Evolutionary conservation across 2,797 vertebrate genomes (phyloP).

Genomic region (Cryptoprocta ferox): DNA sequence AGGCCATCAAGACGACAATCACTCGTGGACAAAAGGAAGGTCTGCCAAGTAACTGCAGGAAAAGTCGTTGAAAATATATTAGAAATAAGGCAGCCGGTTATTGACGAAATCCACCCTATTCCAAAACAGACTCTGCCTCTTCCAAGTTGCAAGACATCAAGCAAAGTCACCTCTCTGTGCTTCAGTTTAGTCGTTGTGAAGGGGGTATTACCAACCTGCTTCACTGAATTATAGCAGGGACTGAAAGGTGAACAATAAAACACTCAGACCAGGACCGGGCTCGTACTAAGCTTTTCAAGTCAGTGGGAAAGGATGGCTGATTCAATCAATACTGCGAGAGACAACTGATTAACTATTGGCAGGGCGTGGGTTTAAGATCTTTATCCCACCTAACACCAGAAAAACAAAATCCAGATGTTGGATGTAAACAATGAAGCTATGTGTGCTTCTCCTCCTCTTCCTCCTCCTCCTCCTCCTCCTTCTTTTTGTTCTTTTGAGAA

Average conservation of each 20-base stretch:
- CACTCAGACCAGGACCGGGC: background rate
- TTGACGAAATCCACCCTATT: background rate
- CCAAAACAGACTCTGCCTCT: background rate
- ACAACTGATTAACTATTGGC: background rate
- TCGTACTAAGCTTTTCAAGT: background rate
- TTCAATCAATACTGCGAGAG: background rate
- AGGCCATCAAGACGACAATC: background rate
- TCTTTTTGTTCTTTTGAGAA: background rate
- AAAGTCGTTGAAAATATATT: background rate
- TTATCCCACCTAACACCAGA: background rate
- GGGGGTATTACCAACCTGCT: background rate
- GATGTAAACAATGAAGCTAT: background rate
- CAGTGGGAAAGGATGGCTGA: background rate
- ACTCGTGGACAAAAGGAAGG: background rate
- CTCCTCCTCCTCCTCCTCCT: too few relatives aligned
- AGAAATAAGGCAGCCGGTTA: background rate
- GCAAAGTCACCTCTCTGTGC: background rate
- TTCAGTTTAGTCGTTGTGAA: background rate
- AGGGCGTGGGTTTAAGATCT: background rate
- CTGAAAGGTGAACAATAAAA: background rate
- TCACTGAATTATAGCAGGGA: background rate
- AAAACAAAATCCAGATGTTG: background rate
- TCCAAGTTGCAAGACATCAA: background rate
- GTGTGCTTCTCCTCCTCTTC: background rate
- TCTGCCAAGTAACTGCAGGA: background rate